phyloP scores from a whole-genome alignment of 1,140 invertebrate genomes.

The Colletes latitarsis region DNA sequence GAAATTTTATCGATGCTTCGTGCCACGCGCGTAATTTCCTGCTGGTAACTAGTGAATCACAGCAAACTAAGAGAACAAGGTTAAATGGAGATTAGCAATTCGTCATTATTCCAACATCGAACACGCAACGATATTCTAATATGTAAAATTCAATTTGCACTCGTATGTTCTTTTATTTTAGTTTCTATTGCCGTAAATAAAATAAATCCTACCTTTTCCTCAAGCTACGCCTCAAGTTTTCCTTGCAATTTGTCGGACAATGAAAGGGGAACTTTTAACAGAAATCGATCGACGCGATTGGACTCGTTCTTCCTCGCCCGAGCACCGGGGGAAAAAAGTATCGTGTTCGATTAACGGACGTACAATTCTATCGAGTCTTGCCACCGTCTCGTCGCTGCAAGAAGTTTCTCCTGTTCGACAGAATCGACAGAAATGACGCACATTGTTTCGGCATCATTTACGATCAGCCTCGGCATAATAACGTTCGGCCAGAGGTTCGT shows the following conservation, averaged over 20 bases:
- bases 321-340: neutral
- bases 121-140: no score
- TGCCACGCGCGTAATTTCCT: constrained; percentile 51
- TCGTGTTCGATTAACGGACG: neutral
- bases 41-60: constrained; percentile 48
- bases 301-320: no score
- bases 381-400: neutral
- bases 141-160: no score
- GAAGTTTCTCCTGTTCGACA: neutral
- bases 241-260: no score
- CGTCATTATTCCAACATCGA: neutral
- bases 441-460: constrained; percentile 9
- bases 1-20: constrained; percentile 44
- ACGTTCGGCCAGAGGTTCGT: neutral
- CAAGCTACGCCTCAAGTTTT: no score
- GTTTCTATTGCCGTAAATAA: no score
- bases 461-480: neutral
- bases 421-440: neutral
- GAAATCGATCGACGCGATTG: neutral
- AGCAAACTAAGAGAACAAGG: constrained; percentile 35
- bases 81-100: neutral
- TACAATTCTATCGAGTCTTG: neutral
- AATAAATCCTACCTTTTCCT: no score
- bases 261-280: neutral
- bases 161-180: no score